Evolutionary conservation across 2,888 invertebrate genomes (phyloP).

Genomic region (Mimachlamys varia): DNA sequence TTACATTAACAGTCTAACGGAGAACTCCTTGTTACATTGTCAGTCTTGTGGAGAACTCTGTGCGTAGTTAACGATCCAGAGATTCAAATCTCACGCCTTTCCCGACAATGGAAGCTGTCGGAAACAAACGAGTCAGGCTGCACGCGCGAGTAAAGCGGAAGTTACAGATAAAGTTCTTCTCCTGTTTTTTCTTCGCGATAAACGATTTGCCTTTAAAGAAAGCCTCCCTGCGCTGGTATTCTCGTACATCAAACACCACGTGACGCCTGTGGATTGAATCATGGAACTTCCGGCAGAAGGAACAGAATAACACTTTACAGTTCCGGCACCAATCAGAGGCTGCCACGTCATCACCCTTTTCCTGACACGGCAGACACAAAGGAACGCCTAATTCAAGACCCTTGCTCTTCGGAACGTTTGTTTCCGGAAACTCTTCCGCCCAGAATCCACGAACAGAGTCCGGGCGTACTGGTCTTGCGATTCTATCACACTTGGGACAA

Average conservation of each 20-base stretch:
- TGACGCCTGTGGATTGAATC: conserved; percentile 6
- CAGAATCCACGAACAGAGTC: background rate
- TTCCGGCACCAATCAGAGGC: conserved; percentile 2
- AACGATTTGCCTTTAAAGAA: background rate
- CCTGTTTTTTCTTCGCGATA: background rate
- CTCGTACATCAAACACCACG: conserved; percentile 29
- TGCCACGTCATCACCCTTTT: background rate
- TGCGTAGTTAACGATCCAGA: background rate
- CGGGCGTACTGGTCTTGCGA: background rate
- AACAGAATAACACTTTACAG: background rate
- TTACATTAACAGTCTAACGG: background rate
- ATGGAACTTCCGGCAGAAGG: background rate
- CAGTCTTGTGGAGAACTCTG: background rate
- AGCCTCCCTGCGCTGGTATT: background rate
- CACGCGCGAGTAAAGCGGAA: background rate
- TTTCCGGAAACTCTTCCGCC: background rate
- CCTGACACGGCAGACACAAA: background rate
- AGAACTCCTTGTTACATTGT: background rate
- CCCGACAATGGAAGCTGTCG: background rate
- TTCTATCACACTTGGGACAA: background rate
- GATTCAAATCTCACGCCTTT: background rate
- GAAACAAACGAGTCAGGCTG: background rate
- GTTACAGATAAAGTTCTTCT: background rate
- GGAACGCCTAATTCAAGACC: background rate
- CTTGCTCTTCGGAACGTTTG: background rate